These are phyloP conservation scores for Crenichthys baileyi DNA, from an alignment of 2,797 vertebrate genomes.

Conservation along the genomic window DNA sequence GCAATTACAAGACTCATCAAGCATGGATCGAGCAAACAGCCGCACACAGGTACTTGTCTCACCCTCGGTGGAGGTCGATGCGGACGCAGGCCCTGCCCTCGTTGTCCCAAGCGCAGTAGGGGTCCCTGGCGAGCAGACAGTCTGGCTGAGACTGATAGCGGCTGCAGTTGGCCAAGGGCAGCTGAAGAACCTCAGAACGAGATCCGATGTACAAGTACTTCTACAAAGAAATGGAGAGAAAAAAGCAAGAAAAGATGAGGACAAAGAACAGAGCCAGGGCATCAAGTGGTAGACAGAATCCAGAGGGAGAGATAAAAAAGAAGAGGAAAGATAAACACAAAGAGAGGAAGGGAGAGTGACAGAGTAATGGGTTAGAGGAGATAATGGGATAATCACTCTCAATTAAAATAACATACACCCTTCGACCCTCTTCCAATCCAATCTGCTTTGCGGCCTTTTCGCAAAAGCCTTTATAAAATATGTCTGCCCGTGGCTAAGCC, in stretches of 20 bases:
- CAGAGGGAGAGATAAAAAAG: slow-evolving; percentile 50
- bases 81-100: slow-evolving; percentile 84
- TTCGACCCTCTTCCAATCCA: slow-evolving; percentile 61
- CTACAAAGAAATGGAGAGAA: slow-evolving; percentile 50
- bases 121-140: slow-evolving; percentile 84
- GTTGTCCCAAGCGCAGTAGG: slow-evolving; percentile 87
- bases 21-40: background rate
- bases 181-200: slow-evolving; percentile 83
- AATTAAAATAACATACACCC: slow-evolving; percentile 75
- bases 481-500: slow-evolving; percentile 61
- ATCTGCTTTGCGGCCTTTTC: slow-evolving; percentile 66
- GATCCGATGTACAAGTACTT: slow-evolving; percentile 87
- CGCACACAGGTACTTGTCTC: slow-evolving; percentile 30
- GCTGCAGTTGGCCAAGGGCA: slow-evolving; percentile 87
- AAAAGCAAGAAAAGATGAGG: slow-evolving; percentile 13
- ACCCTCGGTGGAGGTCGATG: slow-evolving; percentile 85
- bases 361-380: slow-evolving; percentile 64
- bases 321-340: slow-evolving; percentile 56
- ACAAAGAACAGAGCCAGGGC: slow-evolving; percentile 50
- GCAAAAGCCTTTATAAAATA: slow-evolving; percentile 69
- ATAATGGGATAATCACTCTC: slow-evolving; percentile 80
- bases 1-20: background rate
- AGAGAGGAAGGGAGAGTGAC: slow-evolving; percentile 34
- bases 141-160: slow-evolving; percentile 86
- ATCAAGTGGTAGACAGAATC: slow-evolving; percentile 46